Evolutionary conservation across 2,113 vertebrate species (phyloP).

Genomic region (Prietella phreatophila): DNA sequence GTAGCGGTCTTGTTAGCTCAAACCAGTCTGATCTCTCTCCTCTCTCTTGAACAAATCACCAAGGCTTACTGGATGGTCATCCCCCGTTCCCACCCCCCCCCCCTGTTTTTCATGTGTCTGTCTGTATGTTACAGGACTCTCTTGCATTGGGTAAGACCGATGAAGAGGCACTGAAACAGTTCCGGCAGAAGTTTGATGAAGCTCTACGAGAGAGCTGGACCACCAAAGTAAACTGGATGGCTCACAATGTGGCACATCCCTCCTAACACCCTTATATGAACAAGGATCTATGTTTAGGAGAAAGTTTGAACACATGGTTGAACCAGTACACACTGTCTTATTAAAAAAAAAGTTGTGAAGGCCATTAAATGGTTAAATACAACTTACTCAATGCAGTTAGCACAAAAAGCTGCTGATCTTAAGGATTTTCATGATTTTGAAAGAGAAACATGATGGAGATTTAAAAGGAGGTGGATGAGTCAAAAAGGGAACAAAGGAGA

Average conservation of each 20-base stretch:
- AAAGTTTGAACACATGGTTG: not conserved
- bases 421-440: not conserved
- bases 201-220: conserved; percentile 98
- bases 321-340: conserved; percentile 48
- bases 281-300: conserved; percentile 5
- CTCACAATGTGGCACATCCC: conserved; percentile 96
- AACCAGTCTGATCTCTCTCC: not conserved
- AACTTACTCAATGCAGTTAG: not conserved
- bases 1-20: not conserved
- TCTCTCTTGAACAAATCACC: not conserved
- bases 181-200: conserved; percentile 98
- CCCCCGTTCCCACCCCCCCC: no score
- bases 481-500: conserved; percentile 60
- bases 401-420: conserved; percentile 22
- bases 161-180: conserved; percentile 96
- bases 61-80: not conserved
- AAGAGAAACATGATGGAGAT: not conserved
- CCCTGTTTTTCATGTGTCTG: not conserved
- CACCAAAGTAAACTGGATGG: conserved; percentile 99
- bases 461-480: not conserved
- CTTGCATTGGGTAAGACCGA: conserved; percentile 95
- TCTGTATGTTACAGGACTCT: conserved; percentile 79
- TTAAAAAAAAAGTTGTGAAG: conserved; percentile 2
- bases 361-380: conserved; percentile 1
- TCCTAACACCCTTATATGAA: conserved; percentile 72